Percentiles rank a stretch among this genome's conserved stretches.
These are phyloP conservation scores for Acromyrmex heyeri DNA, from an alignment of 1,140 invertebrate species.

Conservation along the genomic window DNA sequence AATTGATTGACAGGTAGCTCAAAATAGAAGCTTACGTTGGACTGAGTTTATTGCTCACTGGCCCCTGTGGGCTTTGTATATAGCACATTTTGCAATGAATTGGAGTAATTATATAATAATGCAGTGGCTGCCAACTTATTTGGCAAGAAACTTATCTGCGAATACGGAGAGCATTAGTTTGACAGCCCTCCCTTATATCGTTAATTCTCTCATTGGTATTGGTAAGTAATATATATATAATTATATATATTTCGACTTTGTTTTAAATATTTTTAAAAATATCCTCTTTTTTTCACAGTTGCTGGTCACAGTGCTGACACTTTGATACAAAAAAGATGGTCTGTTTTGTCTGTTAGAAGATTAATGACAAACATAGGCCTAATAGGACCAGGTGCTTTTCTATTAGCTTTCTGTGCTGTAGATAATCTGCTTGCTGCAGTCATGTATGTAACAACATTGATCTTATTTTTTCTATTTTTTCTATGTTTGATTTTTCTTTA, in stretches of 20 bases:
- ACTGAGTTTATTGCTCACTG: constrained; percentile 90
- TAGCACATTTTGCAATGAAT: constrained; percentile 94
- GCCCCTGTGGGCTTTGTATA: constrained; percentile 93
- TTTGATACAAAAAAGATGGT: constrained; percentile 90
- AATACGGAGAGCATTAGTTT: constrained; percentile 92
- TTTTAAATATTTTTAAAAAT: constrained; percentile 28
- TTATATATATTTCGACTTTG: background rate
- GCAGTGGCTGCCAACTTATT: constrained; percentile 94
- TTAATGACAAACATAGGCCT: constrained; percentile 93
- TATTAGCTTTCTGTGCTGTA: constrained; percentile 92
- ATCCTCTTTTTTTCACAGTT: constrained; percentile 79
- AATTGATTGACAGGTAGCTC: constrained; percentile 84
- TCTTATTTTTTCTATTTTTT: background rate
- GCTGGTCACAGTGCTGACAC: constrained; percentile 92
- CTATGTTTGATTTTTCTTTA: background rate
- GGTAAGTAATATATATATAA: constrained; percentile 85
- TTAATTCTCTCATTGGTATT: constrained; percentile 92
- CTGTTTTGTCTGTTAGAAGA: constrained; percentile 91
- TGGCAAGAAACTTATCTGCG: constrained; percentile 90
- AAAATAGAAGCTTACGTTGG: constrained; percentile 88
- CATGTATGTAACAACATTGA: constrained; percentile 86
- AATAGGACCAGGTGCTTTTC: constrained; percentile 91
- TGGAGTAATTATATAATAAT: constrained; percentile 95
- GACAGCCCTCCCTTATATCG: constrained; percentile 92
- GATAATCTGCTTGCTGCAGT: constrained; percentile 91